Base-by-base conservation (phyloP, 2,113 vertebrate species). In the Oenanthe oenanthe region DNA sequence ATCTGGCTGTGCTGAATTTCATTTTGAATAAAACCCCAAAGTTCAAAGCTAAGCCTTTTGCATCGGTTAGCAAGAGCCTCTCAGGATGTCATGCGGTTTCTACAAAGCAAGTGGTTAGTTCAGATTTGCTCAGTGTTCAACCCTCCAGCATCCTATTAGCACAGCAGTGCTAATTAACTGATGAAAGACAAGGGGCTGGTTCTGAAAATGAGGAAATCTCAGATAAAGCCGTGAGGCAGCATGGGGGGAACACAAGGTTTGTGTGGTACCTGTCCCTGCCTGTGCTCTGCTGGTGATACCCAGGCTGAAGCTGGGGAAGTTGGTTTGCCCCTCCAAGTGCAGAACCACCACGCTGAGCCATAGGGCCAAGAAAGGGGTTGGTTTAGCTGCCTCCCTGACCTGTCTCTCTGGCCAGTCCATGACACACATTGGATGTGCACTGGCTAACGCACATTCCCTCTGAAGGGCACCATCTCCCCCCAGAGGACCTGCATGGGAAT, bases 41-140 rank as follows among this genome's bases (percentile, higher is more conserved):
- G 79, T 57, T 88, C 58, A 73, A 95, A 93, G 88, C 92, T 77
- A 95, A 92, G 81, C 71, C 71, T 81, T 83, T 75, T 70, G 79
- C 25, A 0, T 38, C 8, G 6, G 71, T 95, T 97, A 92, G 83
- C 85, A 80, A 66, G 10, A 87, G 43, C 29, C 5, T 61, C 21
- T 50, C 14, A 83, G 81, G 72, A 77, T 19, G 2, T 32, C 85
- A 93, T 79, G 90, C 60, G 0, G 25, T 72, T 90, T 82, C 82
- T 81, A 19, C 3, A 4, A 88, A 94, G 88, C 70, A 83, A 71
- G 29, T 8, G 15, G 66, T 89, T 89, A 89, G 80, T 73, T 87
- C 34, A 42, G 29, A 25, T 96, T 73, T 93, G 84, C 88, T 78
- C 28, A 92, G 66, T 53, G 10, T 72, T 57, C 54, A 77, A 63